Evolutionary conservation across 1,140 invertebrate species (phyloP).

Genomic region (Phenacoccus solenopsis): DNA sequence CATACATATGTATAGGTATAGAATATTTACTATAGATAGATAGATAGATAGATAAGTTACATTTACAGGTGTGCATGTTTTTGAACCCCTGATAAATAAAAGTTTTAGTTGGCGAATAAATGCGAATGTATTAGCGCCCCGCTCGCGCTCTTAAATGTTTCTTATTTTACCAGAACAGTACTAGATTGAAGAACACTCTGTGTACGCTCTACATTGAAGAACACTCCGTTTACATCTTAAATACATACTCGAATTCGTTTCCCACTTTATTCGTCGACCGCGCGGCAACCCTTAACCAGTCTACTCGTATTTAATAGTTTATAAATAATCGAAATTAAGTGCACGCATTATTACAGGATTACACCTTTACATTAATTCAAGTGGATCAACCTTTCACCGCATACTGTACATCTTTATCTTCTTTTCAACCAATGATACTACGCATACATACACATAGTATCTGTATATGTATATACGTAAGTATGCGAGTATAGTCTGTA

Average conservation of each 20-base stretch:
- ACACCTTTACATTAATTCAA: constrained; percentile 13
- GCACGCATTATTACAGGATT: constrained; percentile 13
- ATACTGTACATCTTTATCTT: too few species aligned
- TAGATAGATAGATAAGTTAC: too few species aligned
- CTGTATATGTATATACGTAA: too few species aligned
- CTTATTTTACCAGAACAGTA: constrained; percentile 11
- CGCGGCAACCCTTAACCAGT: not conserved
- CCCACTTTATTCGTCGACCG: not conserved
- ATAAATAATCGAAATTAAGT: constrained; percentile 17
- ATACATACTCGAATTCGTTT: constrained; percentile 16
- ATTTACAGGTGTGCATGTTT: too few species aligned
- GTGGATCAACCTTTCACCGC: not conserved
- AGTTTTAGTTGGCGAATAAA: constrained; percentile 3
- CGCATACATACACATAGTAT: too few species aligned
- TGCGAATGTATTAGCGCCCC: constrained; percentile 7
- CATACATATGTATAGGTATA: too few species aligned
- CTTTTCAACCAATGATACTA: not conserved
- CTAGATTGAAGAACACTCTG: constrained; percentile 16
- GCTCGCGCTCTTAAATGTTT: constrained; percentile 8
- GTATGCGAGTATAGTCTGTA: not conserved
- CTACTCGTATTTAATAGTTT: constrained; percentile 13
- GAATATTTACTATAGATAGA: too few species aligned
- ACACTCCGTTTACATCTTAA: constrained; percentile 13
- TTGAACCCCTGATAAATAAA: constrained; percentile 1
- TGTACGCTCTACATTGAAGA: constrained; percentile 11